Conservation (phyloP, 2,888 invertebrate species). For the Drosophila parthenogenetica region DNA sequence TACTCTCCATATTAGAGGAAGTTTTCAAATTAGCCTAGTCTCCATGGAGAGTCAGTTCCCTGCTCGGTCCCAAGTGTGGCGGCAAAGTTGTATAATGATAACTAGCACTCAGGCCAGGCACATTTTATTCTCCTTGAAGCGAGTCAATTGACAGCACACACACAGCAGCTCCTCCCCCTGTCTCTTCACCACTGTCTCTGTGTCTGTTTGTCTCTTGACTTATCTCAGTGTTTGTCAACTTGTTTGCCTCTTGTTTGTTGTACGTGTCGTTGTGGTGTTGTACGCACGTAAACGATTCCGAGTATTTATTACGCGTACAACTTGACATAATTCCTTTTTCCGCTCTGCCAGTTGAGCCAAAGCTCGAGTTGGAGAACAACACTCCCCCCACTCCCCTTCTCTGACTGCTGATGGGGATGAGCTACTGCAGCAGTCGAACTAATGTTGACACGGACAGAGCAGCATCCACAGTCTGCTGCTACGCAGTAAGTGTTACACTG, state of each 20-base stretch:
- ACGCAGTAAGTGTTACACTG: slow-evolving; percentile 33
- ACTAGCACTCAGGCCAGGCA: slow-evolving; percentile 15
- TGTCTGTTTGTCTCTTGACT: slow-evolving; percentile 3
- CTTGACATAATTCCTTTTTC: slow-evolving; percentile 81
- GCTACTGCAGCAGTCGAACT: slow-evolving; percentile 63
- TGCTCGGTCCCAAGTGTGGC: slow-evolving; percentile 46
- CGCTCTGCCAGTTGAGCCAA: slow-evolving; percentile 59
- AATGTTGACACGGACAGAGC: slow-evolving; percentile 39
- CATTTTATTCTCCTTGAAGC: slow-evolving; percentile 1
- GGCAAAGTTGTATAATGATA: slow-evolving; percentile 59
- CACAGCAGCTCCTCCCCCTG: slow-evolving; percentile 11
- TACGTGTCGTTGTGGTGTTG: slow-evolving; percentile 69
- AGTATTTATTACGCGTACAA: slow-evolving; percentile 82
- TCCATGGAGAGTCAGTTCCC: slow-evolving; percentile 15
- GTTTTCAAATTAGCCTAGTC: slow-evolving; percentile 54
- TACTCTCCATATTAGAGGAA: slow-evolving; percentile 11
- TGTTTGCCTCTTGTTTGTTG: slow-evolving; percentile 64
- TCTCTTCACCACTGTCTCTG: neutral
- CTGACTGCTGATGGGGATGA: slow-evolving; percentile 17
- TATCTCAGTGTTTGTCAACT: slow-evolving; percentile 33
- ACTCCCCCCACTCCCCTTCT: neutral
- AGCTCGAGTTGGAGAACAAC: slow-evolving; percentile 22
- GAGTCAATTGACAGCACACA: slow-evolving; percentile 47
- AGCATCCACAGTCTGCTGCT: slow-evolving; percentile 7
- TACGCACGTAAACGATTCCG: slow-evolving; percentile 79